Base-by-base conservation (phyloP, 1,140 invertebrate species). In the Potamilus streckersoni region DNA sequence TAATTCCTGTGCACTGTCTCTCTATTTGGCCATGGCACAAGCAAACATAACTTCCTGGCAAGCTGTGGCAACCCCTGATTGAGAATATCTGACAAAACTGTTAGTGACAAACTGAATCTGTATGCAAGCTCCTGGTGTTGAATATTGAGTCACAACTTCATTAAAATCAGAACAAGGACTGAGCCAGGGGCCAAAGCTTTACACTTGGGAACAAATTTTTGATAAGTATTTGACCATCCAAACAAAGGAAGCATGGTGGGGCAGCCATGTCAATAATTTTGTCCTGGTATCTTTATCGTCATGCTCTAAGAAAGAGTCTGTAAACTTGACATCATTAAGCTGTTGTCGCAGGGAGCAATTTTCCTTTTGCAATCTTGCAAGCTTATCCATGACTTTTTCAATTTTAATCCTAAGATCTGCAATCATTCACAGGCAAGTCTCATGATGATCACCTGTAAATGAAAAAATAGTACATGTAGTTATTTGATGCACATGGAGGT, bases 21-120 rank as follows among this genome's bases (percentile, higher is more conserved):
- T 62, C 20, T 74, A 56, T 23, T 60, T 58, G 65, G 73, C 66
- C 73, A 74, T n/a, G 55, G n/a, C 2, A 74, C 62, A 5, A 74
- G 55, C 13, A 14, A n/a, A 23, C 61, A 56, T 14, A 74, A 59
- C 23, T 49, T 62, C 56, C 20, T 38, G 14, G 65, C 66, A 17
- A 68, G 20, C 4, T 19, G 17, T 69, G 57, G 65, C 20, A 74
- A n/a, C 23, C 23, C 23, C 19, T 20, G 55, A 27, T 14, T 14
- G 6, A 74, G 57, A 2, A 61, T 11, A 5, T 14, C 23, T n/a
- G 73, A 74, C 20, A 69, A 66, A 56, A 60, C 56, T n/a, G 73
- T 69, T 23, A 15, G 56, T 12, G 57, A 16, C 2, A 74, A 55
- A 17, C 61, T 31, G 23, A 74, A 74, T n/a, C 65, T 31, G 2